Conservation (phyloP, 2,888 invertebrate genomes). For the Dinocampus coccinellae region DNA sequence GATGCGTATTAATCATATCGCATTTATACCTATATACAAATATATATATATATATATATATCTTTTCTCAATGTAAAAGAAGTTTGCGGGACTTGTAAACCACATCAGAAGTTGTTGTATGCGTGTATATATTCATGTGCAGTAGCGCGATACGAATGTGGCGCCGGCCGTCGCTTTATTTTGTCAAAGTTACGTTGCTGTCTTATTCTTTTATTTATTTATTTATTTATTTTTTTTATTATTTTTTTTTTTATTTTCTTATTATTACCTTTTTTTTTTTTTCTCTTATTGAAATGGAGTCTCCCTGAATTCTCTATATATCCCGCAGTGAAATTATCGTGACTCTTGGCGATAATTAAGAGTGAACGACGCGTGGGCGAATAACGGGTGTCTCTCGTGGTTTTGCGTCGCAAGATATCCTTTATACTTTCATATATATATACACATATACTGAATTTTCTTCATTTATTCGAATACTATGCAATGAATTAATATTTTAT, state of each 20-base stretch:
- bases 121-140: neutral
- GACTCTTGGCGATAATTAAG: conserved; percentile 46
- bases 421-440: neutral
- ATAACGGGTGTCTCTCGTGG: conserved; percentile 28
- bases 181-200: neutral
- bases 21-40: neutral
- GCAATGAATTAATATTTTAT: neutral
- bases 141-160: conserved; percentile 4
- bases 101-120: neutral
- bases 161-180: conserved; percentile 22
- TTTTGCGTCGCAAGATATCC: conserved; percentile 28
- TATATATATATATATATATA: conserved; percentile 20
- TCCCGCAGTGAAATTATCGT: conserved; percentile 31
- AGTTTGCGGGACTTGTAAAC: neutral
- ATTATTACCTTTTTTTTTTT: neutral
- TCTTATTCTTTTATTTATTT: neutral
- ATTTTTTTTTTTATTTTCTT: too few species aligned
- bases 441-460: neutral
- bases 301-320: neutral
- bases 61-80: neutral
- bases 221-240: neutral
- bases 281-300: neutral
- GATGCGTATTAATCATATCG: conserved; percentile 53
- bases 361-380: conserved; percentile 51
- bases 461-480: neutral